Evolutionary conservation across 2,888 invertebrate genomes (phyloP).

Genomic region (Drosophila kambysellisi): DNA sequence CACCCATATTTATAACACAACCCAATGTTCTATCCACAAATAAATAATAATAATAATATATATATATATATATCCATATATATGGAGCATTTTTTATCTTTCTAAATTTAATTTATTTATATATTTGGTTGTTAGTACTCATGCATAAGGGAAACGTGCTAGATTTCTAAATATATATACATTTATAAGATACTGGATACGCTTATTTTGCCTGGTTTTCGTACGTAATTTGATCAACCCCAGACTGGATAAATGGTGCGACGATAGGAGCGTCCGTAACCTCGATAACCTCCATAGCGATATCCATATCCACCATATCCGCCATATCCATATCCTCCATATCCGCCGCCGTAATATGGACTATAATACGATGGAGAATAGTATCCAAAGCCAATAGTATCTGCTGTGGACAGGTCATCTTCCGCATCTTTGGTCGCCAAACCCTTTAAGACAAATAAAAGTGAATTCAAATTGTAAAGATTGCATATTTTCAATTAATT

Average conservation of each 20-base stretch:
- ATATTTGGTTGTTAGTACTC: constrained; percentile 29
- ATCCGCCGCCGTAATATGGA: constrained; percentile 61
- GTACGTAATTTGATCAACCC: constrained; percentile 29
- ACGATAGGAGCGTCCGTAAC: constrained; percentile 59
- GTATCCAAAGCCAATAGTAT: constrained; percentile 64
- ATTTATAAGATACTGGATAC: constrained; percentile 11
- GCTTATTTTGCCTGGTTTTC: not conserved
- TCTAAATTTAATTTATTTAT: constrained; percentile 21
- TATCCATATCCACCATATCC: constrained; percentile 63
- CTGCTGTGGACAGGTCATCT: constrained; percentile 67
- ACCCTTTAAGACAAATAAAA: constrained; percentile 10
- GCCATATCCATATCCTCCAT: constrained; percentile 60
- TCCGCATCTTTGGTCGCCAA: constrained; percentile 18
- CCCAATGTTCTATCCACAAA: not conserved
- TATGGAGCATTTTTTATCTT: not conserved
- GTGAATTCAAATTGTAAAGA: not conserved
- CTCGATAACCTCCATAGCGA: constrained; percentile 49
- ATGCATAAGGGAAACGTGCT: not conserved
- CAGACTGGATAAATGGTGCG: constrained; percentile 72
- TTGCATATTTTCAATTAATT: not conserved
- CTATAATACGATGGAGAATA: constrained; percentile 61
- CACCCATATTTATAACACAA: not conserved
- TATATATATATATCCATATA: not conserved
- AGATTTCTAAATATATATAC: constrained; percentile 1
- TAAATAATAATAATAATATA: not conserved